phyloP scores from a whole-genome alignment of 35 echinoderm and acorn worm species.

The Eucidaris tribuloides region DNA sequence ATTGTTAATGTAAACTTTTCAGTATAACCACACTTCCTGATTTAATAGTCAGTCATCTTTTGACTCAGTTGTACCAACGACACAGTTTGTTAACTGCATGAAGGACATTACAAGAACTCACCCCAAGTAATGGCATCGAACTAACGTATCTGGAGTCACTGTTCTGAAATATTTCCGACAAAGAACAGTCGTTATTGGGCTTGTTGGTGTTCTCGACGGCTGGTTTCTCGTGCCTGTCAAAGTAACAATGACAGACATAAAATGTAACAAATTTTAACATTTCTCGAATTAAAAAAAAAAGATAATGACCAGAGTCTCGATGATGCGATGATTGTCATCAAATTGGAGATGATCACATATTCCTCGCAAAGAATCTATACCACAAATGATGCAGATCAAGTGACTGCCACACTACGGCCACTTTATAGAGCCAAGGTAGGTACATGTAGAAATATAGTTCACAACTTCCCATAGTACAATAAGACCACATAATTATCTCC shows the following conservation, averaged over 20 bases:
- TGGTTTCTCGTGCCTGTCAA: constrained; percentile 1
- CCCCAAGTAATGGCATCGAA: constrained; percentile 72
- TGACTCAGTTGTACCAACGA: too few species aligned
- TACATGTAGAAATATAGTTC: too few species aligned
- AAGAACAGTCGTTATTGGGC: constrained; percentile 92
- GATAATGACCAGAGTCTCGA: neutral
- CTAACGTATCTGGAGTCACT: constrained; percentile 86
- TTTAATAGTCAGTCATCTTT: too few species aligned
- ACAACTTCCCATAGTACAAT: too few species aligned
- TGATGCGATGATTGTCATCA: neutral
- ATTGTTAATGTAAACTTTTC: too few species aligned
- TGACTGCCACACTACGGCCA: too few species aligned
- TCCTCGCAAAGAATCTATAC: too few species aligned
- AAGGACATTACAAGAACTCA: constrained; percentile 50
- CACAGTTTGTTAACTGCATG: too few species aligned
- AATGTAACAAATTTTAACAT: neutral
- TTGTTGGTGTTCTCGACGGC: constrained; percentile 42
- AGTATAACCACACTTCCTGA: too few species aligned
- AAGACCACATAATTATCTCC: too few species aligned
- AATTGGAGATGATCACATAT: neutral
- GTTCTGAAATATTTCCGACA: constrained; percentile 98
- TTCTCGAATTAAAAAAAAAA: neutral
- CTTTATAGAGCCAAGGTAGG: too few species aligned
- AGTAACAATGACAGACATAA: neutral
- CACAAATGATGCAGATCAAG: too few species aligned